Base-by-base conservation (phyloP, 30 jellyfish, hydroid and myxozoan genomes). In the Morbakka virulenta region DNA sequence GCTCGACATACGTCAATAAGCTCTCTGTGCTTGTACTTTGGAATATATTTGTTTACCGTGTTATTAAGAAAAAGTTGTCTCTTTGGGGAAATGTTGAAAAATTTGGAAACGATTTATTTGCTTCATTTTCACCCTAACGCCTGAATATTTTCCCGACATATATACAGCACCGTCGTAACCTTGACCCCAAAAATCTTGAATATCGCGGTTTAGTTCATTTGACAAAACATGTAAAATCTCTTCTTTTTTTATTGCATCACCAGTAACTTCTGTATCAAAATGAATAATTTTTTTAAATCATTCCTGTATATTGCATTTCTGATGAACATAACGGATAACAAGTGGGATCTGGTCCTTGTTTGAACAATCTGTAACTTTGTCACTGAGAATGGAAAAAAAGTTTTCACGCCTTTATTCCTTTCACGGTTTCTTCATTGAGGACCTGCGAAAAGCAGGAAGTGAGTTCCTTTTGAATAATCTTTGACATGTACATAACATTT, bases 321-420 rank as follows among this genome's bases (percentile, higher is more conserved):
- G 6, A 32, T 36, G 69, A 33, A 81, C 76, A 62, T 52, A 61
- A 1, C 94, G 31, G 24, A 74, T 1, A 3, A 75, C 93, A 1
- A 84, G 22, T 2, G 74, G 69, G 67, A 84, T 20, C 32, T 77
- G 95, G 34, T 84, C 85, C 28, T 26, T 83, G n/a, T 32, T 74
- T 0, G 94, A 28, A 35, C 75, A 52, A 65, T 61, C 94, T 33
- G 79, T 25, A 12, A 63, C 72, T 63, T 77, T 85, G 50, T 71
- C 93, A 26, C 61, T 69, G 24, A 70, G 12, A 9, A 50, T 36
- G 11, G 89, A 25, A 78, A 72, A 72, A 9, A 28, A 35, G 17
- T 2, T 24, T 13, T 4, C 27, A 14, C 28, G 26, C 14, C 31
- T 33, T 30, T 29, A 52, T 48, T 9, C 62, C 64, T 12, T 0